Conservation (phyloP, 2,888 invertebrate species). For the Cryptosula pallasiana region DNA sequence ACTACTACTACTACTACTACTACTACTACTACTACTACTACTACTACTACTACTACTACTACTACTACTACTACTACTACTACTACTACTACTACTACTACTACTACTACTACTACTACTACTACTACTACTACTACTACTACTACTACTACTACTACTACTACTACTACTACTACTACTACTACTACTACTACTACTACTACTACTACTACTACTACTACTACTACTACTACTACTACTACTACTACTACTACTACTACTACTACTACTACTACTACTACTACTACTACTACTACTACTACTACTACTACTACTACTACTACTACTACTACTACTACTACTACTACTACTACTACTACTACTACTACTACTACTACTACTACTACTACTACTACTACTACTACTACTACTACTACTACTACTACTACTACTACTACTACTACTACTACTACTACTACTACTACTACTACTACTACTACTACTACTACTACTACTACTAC, state of each 20-base stretch:
- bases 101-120: slow-evolving; percentile 29
- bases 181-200: slow-evolving; percentile 28
- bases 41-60: slow-evolving; percentile 29
- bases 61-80: slow-evolving; percentile 29
- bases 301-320: slow-evolving; percentile 29
- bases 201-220: slow-evolving; percentile 29
- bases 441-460: slow-evolving; percentile 29
- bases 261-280: slow-evolving; percentile 29
- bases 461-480: slow-evolving; percentile 29
- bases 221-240: slow-evolving; percentile 29
- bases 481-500: slow-evolving; percentile 28
- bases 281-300: slow-evolving; percentile 29
- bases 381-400: slow-evolving; percentile 29
- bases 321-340: slow-evolving; percentile 29
- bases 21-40: slow-evolving; percentile 29
- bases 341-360: slow-evolving; percentile 28
- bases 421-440: slow-evolving; percentile 29
- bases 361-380: slow-evolving; percentile 29
- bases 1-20: slow-evolving; percentile 29
- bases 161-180: slow-evolving; percentile 29
- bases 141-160: slow-evolving; percentile 29
- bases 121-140: slow-evolving; percentile 29
- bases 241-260: slow-evolving; percentile 29
- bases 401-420: slow-evolving; percentile 29
- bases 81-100: slow-evolving; percentile 29